These are phyloP conservation scores for Etheostoma nigrum DNA, from an alignment of 2,797 vertebrate genomes.

Conservation along the genomic window DNA sequence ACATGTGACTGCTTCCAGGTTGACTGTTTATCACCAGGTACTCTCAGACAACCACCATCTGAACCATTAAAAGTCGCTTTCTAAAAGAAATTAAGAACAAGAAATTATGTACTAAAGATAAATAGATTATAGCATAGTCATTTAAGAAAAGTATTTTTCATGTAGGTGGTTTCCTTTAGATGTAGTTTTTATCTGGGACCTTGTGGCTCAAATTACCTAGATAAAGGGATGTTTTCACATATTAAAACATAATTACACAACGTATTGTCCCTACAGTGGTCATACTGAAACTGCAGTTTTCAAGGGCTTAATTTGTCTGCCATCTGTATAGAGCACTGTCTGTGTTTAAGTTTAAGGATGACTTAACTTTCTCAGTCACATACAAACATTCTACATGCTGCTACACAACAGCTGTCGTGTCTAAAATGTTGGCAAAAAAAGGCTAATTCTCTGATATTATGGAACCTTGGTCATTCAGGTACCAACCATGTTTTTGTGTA, in stretches of 20 bases:
- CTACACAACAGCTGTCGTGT: too few relatives aligned
- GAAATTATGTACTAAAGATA: not conserved
- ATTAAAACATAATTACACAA: not conserved
- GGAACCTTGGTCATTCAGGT: not conserved
- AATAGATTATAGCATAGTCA: not conserved
- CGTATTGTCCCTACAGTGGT: not conserved
- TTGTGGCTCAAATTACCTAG: not conserved
- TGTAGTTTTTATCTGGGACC: not conserved
- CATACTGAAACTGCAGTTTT: not conserved
- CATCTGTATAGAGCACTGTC: not conserved
- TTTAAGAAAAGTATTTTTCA: not conserved
- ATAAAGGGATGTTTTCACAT: not conserved
- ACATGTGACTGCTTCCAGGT: constrained; percentile 1
- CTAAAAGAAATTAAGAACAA: not conserved
- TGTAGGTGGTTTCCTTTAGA: not conserved
- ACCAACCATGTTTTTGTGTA: not conserved
- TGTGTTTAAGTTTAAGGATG: constrained; percentile 22
- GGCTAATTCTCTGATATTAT: not conserved
- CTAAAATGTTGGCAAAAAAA: not conserved
- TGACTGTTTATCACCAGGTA: not conserved
- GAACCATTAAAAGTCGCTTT: not conserved
- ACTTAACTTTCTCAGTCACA: not conserved
- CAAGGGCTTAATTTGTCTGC: not conserved
- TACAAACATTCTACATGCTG: not conserved
- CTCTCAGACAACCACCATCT: not conserved